Evolutionary conservation across 2,888 invertebrate species (phyloP), one percentile per base, ranked within the genome.

Genomic region (Apomyelois bistriatella): DNA sequence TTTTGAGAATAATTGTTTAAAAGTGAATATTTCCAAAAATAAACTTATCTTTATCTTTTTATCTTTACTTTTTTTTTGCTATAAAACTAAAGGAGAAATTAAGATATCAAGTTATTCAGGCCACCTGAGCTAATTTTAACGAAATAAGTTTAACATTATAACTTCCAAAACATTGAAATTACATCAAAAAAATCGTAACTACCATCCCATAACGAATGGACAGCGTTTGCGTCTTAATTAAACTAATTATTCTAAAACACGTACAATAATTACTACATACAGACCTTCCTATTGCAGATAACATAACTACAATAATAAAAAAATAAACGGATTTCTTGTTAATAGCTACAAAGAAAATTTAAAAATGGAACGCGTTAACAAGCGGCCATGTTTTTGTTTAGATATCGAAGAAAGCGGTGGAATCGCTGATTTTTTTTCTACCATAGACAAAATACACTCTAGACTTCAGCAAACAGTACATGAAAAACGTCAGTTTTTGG

Each of bases 141-240:
- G n/a, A 22, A 22, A 22, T 22, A 22, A 22, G 3, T 22, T 22
- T 22, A 22, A 22, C 22, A 22, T 3, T 22, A 22, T 5, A 22
- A 3, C 22, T 3, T 22, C 5, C 22, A 5, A 22, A 22, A 3
- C 22, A 22, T 22, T 5, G 2, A 3, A 5, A 37, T 43, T 43
- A 8, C 1, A 50, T 38, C 28, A n/a, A 48, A 49, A 49, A 50
- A 16, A 3, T n/a, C 49, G 40, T 49, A 49, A 13, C 40, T 40
- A 32, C 40, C 40, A 40, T 48, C 40, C 49, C 49, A 40, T 55
- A 57, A 57, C 56, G 55, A 56, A 46, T 53, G 42, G 48, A 51
- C 49, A 58, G 62, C 55, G 62, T 40, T 60, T 62, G 63, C 62
- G 59, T 70, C 70, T 72, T 68, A 64, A 72, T 73, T 64, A 69